Evolutionary conservation across 2,888 invertebrate species (phyloP), one percentile per base, ranked within the genome.

Genomic region (Notodonta ziczac): DNA sequence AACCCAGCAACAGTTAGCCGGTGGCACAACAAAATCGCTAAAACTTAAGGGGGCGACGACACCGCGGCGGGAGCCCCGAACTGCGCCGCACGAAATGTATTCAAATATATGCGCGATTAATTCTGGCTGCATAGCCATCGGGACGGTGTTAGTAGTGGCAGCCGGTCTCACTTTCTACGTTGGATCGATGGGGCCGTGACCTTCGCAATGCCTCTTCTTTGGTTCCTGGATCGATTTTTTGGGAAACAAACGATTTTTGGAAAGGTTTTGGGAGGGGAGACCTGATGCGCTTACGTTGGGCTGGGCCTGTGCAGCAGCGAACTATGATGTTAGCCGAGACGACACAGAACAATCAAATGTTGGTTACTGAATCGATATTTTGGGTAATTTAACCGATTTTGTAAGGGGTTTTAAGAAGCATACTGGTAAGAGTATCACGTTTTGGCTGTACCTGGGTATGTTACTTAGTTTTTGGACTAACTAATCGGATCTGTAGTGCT

Each of bases 21-120:
- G 67, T 58, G 61, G 70, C 61, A 70, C 83, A 89, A 90, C 91
- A 90, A 90, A 91, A 91, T 89, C 84, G 89, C 84, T 90, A 90
- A 91, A 93, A 90, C 88, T 93, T 88, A 89, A 90, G 91, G 86
- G 89, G 90, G 89, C 92, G 90, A 90, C 91, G 91, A 91, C 91
- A 89, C 89, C 82, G 85, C 81, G 74, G 78, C 53, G 35, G 54
- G 54, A n/a, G 52, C 52, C 81, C 84, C 89, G 86, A 88, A 89
- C 88, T 84, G 86, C 88, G 89, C 85, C 87, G 87, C 86, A 84
- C 78, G 70, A 85, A 86, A 86, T 86, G 85, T 86, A 94, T 94
- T 94, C 94, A 94, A 94, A 94, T 94, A 89, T 94, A 94, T 94
- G 94, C 94, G 93, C 93, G 94, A 94, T 94, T 94, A 94, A 94